A percentile compares a stretch with the other conserved stretches of the same genome.
phyloP scores from a whole-genome alignment of 2,797 vertebrate species.

The Melanotaenia maccullochi region DNA sequence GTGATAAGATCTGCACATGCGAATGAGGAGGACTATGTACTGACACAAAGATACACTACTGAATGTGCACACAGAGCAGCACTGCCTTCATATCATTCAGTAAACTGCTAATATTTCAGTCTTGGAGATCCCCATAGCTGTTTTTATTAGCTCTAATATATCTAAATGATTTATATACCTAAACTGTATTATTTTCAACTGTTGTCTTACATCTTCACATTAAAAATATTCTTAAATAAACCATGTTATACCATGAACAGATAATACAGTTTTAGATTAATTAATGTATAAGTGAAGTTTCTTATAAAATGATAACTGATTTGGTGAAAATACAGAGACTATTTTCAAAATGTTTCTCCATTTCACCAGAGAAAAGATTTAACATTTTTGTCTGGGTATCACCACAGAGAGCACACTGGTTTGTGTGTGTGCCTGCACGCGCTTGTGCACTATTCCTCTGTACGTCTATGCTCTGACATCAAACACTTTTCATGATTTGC shows the following conservation, averaged over 20 bases:
- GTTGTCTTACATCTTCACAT: neutral
- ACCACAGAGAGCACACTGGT: constrained; percentile 37
- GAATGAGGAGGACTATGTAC: constrained; percentile 16
- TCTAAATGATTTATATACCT: neutral
- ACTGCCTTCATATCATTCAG: neutral
- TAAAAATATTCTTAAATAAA: neutral
- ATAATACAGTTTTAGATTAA: neutral
- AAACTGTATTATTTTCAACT: neutral
- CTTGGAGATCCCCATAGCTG: neutral
- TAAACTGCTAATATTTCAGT: neutral
- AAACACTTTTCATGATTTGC: constrained; percentile 60
- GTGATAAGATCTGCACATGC: constrained; percentile 41
- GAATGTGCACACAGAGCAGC: neutral
- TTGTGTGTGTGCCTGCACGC: constrained; percentile 15
- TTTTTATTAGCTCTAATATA: neutral
- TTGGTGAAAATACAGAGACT: constrained; percentile 16
- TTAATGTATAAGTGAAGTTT: neutral
- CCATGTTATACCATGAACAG: neutral
- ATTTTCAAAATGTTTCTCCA: constrained; percentile 37
- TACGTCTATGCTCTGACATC: constrained; percentile 68
- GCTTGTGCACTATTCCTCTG: constrained; percentile 14
- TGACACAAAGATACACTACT: neutral
- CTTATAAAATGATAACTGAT: neutral
- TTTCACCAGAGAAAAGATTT: constrained; percentile 50
- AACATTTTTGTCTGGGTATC: constrained; percentile 54